Evolutionary conservation across 2,888 invertebrate species (phyloP).

Genomic region (Drosophila aldrichi): DNA sequence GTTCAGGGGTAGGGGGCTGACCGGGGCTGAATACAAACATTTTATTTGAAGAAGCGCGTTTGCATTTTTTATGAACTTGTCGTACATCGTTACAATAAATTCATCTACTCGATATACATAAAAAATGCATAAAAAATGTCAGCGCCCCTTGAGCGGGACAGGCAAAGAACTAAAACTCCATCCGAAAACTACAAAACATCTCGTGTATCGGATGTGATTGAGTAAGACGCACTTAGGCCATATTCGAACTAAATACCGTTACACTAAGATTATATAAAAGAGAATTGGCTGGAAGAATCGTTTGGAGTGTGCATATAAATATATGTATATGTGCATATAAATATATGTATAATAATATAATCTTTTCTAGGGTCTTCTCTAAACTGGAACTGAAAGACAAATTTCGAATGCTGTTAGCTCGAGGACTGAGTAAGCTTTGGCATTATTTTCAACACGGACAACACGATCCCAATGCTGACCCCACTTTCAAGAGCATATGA

Average conservation of each 20-base stretch:
- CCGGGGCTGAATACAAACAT: conserved; percentile 54
- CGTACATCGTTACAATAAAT: conserved; percentile 60
- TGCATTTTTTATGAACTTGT: conserved; percentile 81
- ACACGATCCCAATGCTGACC: neutral
- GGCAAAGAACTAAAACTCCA: neutral
- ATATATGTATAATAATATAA: too few relatives aligned
- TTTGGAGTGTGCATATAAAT: too few relatives aligned
- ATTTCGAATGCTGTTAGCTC: neutral
- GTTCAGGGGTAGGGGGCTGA: neutral
- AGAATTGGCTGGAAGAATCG: neutral
- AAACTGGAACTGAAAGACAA: too few relatives aligned
- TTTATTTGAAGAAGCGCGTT: conserved; percentile 69
- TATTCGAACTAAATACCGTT: neutral
- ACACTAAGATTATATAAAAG: neutral
- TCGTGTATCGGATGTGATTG: neutral
- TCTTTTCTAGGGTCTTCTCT: too few relatives aligned
- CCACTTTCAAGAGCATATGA: neutral
- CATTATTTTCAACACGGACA: neutral
- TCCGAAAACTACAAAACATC: neutral
- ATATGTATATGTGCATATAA: too few relatives aligned
- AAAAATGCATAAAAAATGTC: conserved; percentile 70
- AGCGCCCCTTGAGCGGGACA: neutral
- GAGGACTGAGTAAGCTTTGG: neutral
- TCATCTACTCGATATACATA: conserved; percentile 70
- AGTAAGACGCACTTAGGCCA: too few relatives aligned